Conservation (phyloP, 2,113 vertebrate species). For the Carlito syrichta region DNA sequence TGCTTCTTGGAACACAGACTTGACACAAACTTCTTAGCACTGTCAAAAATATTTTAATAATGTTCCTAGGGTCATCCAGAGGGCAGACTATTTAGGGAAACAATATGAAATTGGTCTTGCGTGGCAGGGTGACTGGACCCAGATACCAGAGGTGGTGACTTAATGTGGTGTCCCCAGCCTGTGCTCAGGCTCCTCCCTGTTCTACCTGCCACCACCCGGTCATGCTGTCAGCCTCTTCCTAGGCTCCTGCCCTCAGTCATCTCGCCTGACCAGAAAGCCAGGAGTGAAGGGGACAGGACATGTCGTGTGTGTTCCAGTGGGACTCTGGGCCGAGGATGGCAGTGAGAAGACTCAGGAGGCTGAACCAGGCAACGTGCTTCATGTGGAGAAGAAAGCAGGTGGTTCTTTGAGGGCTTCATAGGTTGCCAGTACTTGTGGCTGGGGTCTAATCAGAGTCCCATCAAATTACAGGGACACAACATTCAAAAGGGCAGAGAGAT, state of each 20-base stretch:
- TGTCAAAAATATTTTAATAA: not conserved
- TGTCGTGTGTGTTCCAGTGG: not conserved
- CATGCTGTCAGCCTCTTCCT: slow-evolving; percentile 10
- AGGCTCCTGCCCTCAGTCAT: not conserved
- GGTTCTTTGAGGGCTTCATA: not conserved
- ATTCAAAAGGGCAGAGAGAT: not conserved
- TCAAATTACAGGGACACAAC: not conserved
- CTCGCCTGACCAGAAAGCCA: slow-evolving; percentile 59
- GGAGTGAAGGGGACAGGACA: not conserved
- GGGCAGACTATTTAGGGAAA: slow-evolving; percentile 44
- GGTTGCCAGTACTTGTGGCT: slow-evolving; percentile 8
- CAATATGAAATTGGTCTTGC: slow-evolving; percentile 15
- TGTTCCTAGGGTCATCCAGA: not conserved
- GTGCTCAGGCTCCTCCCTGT: slow-evolving; percentile 48
- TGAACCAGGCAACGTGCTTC: not conserved
- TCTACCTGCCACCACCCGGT: not conserved
- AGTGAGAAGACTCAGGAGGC: slow-evolving; percentile 36
- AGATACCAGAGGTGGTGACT: slow-evolving; percentile 47
- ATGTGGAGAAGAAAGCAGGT: slow-evolving; percentile 66
- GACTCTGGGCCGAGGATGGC: not conserved
- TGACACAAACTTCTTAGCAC: not conserved
- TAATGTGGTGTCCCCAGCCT: not conserved
- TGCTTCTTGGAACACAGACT: slow-evolving; percentile 5
- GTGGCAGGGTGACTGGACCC: not conserved
- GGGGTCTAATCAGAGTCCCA: not conserved